phyloP scores from a whole-genome alignment of 2,113 vertebrate genomes.

The Dendropsophus ebraccatus region DNA sequence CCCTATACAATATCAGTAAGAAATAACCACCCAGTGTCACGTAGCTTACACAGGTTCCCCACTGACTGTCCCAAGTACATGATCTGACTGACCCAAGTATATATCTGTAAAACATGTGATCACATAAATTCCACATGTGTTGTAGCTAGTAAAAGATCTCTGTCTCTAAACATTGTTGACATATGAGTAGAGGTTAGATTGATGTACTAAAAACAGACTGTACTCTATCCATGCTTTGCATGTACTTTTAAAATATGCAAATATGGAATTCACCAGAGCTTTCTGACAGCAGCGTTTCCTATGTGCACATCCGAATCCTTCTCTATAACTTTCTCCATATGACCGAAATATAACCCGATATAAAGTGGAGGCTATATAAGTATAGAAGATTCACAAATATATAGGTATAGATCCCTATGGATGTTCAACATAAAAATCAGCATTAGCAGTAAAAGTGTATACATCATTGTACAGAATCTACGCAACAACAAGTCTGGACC shows the following conservation, averaged over 20 bases:
- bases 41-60: not conserved
- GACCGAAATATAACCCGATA: not conserved
- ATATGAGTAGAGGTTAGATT: not conserved
- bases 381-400: not conserved
- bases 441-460: too few species aligned
- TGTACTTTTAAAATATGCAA: constrained; percentile 40
- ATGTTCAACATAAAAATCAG: too few species aligned
- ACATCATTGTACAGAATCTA: too few species aligned
- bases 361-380: not conserved
- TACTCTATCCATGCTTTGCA: constrained; percentile 16
- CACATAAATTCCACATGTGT: constrained; percentile 17
- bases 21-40: not conserved
- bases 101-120: not conserved
- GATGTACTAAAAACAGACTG: constrained; percentile 33
- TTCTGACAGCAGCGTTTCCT: constrained; percentile 1
- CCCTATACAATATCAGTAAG: not conserved
- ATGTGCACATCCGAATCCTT: not conserved
- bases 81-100: too few species aligned
- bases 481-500: too few species aligned
- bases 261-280: not conserved
- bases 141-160: not conserved
- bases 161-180: not conserved
- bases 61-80: not conserved
- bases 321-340: not conserved
- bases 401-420: not conserved